Percentiles rank a stretch among this genome's conserved stretches.
Evolutionary conservation across 2,888 invertebrate genomes (phyloP).

Genomic region (Pherbina coryleti): DNA sequence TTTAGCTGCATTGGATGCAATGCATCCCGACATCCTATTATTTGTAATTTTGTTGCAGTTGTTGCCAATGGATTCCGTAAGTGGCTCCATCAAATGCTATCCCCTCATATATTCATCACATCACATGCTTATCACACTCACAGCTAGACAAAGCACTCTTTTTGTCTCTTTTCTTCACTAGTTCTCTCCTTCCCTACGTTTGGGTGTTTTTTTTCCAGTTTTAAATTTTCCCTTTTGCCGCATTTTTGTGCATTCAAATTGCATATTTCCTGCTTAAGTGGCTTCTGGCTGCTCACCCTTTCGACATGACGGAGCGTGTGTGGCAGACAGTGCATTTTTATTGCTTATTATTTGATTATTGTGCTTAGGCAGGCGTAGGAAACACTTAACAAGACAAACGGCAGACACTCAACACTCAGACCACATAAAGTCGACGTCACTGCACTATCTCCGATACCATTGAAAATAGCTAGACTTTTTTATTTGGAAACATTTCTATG

Average conservation of each 20-base stretch:
- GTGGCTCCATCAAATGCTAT: slow-evolving; percentile 6
- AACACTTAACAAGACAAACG: slow-evolving; percentile 28
- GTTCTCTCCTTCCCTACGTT: neutral
- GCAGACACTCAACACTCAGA: slow-evolving; percentile 13
- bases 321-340: slow-evolving; percentile 26
- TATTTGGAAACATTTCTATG: too few relatives aligned
- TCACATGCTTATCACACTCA: slow-evolving; percentile 1
- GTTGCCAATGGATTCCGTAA: slow-evolving; percentile 21
- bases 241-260: slow-evolving; percentile 43
- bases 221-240: slow-evolving; percentile 32
- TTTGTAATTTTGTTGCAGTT: slow-evolving; percentile 26
- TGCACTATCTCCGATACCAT: slow-evolving; percentile 32
- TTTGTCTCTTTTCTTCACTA: neutral
- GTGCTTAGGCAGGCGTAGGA: slow-evolving; percentile 41
- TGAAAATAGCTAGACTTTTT: slow-evolving; percentile 38
- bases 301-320: slow-evolving; percentile 15
- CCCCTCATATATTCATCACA: neutral
- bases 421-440: slow-evolving; percentile 15
- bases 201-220: slow-evolving; percentile 15
- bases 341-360: slow-evolving; percentile 43
- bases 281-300: slow-evolving; percentile 8
- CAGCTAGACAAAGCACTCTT: neutral
- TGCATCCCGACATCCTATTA: slow-evolving; percentile 1
- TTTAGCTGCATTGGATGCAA: neutral
- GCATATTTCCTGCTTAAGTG: slow-evolving; percentile 46